phyloP scores from a whole-genome alignment of 1,140 invertebrate species.

The Rhagoletis zephyria region DNA sequence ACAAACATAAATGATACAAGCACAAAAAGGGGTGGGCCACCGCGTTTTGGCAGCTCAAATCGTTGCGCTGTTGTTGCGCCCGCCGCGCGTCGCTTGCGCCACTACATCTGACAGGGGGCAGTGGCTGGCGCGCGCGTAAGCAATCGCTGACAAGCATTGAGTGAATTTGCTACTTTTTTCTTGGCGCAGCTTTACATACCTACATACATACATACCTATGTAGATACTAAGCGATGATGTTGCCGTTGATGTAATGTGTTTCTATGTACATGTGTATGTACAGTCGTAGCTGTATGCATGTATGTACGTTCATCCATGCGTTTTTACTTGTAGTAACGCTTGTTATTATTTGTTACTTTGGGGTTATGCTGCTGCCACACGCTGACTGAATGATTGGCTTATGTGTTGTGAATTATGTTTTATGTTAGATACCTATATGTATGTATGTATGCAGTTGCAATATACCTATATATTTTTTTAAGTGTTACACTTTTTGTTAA shows the following conservation, averaged over 20 bases:
- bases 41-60: slow-evolving; percentile 15
- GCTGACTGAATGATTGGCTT: neutral
- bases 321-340: slow-evolving; percentile 18
- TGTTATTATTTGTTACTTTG: slow-evolving; percentile 54
- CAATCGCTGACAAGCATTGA: slow-evolving; percentile 32
- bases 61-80: neutral
- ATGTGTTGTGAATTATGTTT: neutral
- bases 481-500: neutral
- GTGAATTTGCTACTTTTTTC: slow-evolving; percentile 6
- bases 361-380: slow-evolving; percentile 40
- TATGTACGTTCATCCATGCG: neutral
- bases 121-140: slow-evolving; percentile 13
- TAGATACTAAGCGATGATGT: neutral
- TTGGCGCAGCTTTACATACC: neutral
- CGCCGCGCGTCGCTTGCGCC: slow-evolving; percentile 43
- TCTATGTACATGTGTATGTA: neutral
- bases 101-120: slow-evolving; percentile 15
- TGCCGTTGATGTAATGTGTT: neutral
- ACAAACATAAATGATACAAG: neutral
- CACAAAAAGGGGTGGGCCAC: slow-evolving; percentile 46
- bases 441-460: too few species aligned
- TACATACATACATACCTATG: neutral
- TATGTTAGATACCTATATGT: too few species aligned
- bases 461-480: neutral
- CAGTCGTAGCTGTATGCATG: neutral